A percentile compares a stretch with the other conserved stretches of the same genome.
These are phyloP conservation scores for Drosophila subobscura DNA, from an alignment of 1,140 invertebrate species.

Conservation along the genomic window DNA sequence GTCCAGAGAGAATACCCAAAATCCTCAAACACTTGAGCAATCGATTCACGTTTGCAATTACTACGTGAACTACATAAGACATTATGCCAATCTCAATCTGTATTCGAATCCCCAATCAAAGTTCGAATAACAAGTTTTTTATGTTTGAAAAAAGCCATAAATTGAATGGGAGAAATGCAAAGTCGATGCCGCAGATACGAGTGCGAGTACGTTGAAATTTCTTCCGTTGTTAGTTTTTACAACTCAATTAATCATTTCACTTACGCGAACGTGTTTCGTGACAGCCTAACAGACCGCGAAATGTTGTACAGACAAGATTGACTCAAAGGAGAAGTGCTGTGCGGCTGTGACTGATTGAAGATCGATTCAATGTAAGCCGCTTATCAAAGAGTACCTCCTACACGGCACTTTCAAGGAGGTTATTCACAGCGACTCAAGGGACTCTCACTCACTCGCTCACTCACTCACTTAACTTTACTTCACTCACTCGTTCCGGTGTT, in stretches of 20 bases:
- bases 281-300: conserved; percentile 26
- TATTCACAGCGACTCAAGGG: conserved; percentile 41
- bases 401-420: conserved; percentile 16
- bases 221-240: conserved; percentile 42
- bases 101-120: conserved; percentile 4
- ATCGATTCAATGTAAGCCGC: conserved; percentile 46
- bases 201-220: conserved; percentile 30
- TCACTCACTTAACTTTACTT: no score
- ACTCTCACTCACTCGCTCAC: neutral
- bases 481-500: no score
- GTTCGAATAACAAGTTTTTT: conserved; percentile 11
- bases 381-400: conserved; percentile 32
- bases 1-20: conserved; percentile 7
- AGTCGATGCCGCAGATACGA: conserved; percentile 2
- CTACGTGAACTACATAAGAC: conserved; percentile 31
- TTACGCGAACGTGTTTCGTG: conserved; percentile 30
- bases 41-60: conserved; percentile 28
- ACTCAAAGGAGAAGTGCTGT: conserved; percentile 32
- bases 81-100: neutral
- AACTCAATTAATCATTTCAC: conserved; percentile 35
- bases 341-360: conserved; percentile 46
- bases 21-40: neutral
- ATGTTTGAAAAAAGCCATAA: conserved; percentile 12
- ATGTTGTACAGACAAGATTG: conserved; percentile 15
- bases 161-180: conserved; percentile 5